Base-by-base conservation (phyloP, 2,888 invertebrate genomes). In the Thymelicus acteon region DNA sequence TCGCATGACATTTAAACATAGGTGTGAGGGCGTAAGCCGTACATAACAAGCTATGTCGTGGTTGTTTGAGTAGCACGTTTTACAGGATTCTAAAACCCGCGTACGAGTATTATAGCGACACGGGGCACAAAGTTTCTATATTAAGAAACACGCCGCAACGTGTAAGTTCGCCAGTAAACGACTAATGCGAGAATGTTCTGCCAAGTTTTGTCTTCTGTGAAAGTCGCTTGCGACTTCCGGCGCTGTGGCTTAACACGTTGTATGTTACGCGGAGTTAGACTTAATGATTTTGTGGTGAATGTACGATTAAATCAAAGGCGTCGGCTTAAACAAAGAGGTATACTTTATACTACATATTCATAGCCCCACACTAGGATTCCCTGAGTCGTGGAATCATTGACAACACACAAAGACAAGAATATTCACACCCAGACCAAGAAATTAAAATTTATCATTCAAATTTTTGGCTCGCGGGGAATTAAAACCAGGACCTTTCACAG, bases 111-210 rank as follows among this genome's bases (percentile, higher is more conserved):
- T 64, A 64, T 54, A 19, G 7, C 37, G 10, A 19, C 64, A 40
- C 13, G 40, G 54, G 57, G 31, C 57, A 13, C 5, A 13, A 64
- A 64, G 64, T 64, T 64, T 64, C 40, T 39, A 54, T 64, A 64
- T 64, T 64, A 64, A 64, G 64, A 64, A 52, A 64, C 40, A 15
- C 64, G 15, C 40, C 63, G 37, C 63, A 48, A 49, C 48, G 49
- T 64, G 54, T 40, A 64, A 54, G 64, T 54, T 31, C 13, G 52
- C 49, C 47, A 19, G 49, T 39, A 61, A 49, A 19, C 39, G 52
- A 40, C 40, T 54, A 64, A 64, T 64, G 54, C 64, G 64, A 39
- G 39, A 37, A 63, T 63, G 63, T 63, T 63, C 64, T 64, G 39
- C 39, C 19, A 54, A 54, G 64, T 64, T 49, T 37, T 2, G 49